phyloP scores from a whole-genome alignment of 2,113 vertebrate species.

The Actenoides lindsayi region DNA sequence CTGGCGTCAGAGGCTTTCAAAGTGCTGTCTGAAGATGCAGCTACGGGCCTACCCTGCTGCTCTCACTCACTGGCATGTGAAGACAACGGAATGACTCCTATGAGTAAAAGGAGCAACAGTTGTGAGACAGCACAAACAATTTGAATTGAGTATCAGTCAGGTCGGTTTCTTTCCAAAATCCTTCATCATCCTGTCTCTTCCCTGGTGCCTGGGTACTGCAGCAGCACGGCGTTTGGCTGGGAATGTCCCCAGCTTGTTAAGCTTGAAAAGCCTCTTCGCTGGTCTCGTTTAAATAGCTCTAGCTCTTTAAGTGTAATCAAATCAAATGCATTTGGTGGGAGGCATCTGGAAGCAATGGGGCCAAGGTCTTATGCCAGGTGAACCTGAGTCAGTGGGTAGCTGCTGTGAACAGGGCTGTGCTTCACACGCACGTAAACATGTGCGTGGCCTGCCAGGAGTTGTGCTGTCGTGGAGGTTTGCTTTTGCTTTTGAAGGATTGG shows the following conservation, averaged over 20 bases:
- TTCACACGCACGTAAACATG: fast-evolving
- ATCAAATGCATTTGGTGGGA: neutral
- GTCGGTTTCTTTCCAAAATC: neutral
- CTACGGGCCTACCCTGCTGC: neutral
- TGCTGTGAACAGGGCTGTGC: neutral
- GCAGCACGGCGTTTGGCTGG: neutral
- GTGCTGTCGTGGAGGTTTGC: neutral
- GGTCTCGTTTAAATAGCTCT: neutral
- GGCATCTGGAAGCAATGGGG: neutral
- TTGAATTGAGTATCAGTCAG: neutral
- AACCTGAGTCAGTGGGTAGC: neutral
- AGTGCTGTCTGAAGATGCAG: neutral
- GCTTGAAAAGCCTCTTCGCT: neutral
- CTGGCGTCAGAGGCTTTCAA: neutral
- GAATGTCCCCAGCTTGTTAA: neutral
- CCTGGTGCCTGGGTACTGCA: neutral
- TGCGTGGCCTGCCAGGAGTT: neutral
- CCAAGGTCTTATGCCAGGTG: neutral
- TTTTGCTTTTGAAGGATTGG: neutral
- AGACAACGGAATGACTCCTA: neutral
- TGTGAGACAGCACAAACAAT: neutral
- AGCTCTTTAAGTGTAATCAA: neutral
- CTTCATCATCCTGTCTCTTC: neutral
- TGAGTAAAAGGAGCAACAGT: neutral
- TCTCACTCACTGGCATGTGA: neutral